Evolutionary conservation across 2,797 vertebrate genomes (phyloP).

Genomic region (Enteromius afrohamiltoni): DNA sequence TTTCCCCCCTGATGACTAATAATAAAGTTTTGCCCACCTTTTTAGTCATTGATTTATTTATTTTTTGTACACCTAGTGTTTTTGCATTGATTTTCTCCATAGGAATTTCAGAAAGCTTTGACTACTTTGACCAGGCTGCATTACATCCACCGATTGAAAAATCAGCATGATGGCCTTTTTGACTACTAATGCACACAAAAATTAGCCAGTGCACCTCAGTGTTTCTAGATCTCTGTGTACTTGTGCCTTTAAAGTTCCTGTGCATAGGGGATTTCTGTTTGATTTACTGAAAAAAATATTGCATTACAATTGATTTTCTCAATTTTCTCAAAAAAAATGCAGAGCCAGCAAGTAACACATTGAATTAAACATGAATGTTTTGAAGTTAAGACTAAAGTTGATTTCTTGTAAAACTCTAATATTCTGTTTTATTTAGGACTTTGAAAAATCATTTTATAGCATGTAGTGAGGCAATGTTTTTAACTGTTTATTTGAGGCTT

Average conservation of each 20-base stretch:
- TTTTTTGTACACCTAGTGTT: not conserved
- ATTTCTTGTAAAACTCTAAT: not conserved
- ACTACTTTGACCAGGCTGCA: no score
- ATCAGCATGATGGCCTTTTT: not conserved
- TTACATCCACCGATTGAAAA: not conserved
- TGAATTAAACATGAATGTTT: not conserved
- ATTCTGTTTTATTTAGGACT: not conserved
- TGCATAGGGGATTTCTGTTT: not conserved
- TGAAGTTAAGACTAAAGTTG: not conserved
- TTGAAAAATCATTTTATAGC: not conserved
- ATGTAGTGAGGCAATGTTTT: not conserved
- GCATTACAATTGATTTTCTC: not conserved
- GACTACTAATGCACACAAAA: not conserved
- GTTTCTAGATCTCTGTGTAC: not conserved
- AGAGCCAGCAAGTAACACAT: not conserved
- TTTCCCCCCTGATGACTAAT: not conserved
- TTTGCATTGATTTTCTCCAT: not conserved
- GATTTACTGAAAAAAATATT: not conserved
- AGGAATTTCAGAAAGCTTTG: not conserved
- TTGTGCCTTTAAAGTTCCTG: not conserved
- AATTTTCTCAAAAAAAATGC: no score
- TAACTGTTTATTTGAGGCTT: not conserved
- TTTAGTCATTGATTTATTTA: not conserved
- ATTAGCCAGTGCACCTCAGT: not conserved
- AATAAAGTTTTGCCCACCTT: not conserved